Evolutionary conservation across 1,140 invertebrate genomes (phyloP), one percentile per base, ranked within the genome.

Genomic region (Drosophila kanapiae): DNA sequence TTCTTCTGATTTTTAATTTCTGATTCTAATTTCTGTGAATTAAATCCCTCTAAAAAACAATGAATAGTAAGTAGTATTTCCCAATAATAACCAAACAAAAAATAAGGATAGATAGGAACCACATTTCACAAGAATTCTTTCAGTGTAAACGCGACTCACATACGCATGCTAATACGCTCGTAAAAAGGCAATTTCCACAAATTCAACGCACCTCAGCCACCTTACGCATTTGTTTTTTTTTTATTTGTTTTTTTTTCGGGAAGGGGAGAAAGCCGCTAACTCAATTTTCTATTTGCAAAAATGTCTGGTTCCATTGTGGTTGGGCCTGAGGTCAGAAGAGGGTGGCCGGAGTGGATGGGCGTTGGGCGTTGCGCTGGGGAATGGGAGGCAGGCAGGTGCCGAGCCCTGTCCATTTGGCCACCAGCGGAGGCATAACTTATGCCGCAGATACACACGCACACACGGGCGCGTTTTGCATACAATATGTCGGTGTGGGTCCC

Each of bases 181-280:
- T 91, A 91, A 91, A 91, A 91, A 91, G 81, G 83, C 88, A 91
- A 91, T 91, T 91, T 91, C 75, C 78, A 84, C 84, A 87, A 91
- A 82, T 82, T 82, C 78, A 54, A 69, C 62, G 71, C 78, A 68
- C 64, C 82, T 88, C 70, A 61, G 58, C 76, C 78, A 80, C 68
- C 71, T 81, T 67, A 75, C 67, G 72, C 60, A 81, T 88, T 84
- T 70, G 64, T 68, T 60, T 67, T 75, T 45, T 31, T 53, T 40
- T 67, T 40, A 35, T 31, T 45, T 43, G 3, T 53, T 47, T 45
- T 47, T 23, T 18, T 47, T 56, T 31, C 45, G 29, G 16, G 37
- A 63, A 37, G 27, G 37, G 27, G 47, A 59, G 75, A 43, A 69
- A 61, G 65, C 47, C 59, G 85, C 78, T 85, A 88, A 88, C 85